Conservation (phyloP, 2,113 vertebrate genomes). For the Rhadina sibilatrix region DNA sequence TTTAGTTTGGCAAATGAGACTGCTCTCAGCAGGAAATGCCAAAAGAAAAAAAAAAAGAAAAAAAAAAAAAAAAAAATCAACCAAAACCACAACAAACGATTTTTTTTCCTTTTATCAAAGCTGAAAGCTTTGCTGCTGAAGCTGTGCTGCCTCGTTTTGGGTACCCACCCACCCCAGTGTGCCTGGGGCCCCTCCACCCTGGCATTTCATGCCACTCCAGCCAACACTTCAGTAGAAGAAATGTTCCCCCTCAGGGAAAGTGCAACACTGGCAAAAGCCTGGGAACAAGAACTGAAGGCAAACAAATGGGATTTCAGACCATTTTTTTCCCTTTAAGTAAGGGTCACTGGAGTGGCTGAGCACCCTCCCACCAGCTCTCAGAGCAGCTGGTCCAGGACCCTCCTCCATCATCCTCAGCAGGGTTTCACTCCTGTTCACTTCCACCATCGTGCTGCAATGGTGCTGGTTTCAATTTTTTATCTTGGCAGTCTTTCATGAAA, state of each 20-base stretch:
- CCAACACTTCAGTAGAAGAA: background rate
- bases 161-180: rapidly evolving
- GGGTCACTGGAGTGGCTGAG: background rate
- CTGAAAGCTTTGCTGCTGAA: background rate
- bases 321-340: rapidly evolving
- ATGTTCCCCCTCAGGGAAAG: background rate
- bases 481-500: background rate
- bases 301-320: background rate
- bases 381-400: background rate
- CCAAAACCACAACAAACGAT: no score
- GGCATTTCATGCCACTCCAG: background rate
- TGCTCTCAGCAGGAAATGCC: background rate
- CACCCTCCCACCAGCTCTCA: background rate
- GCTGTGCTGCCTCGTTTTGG: background rate
- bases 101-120: background rate
- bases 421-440: background rate
- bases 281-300: background rate
- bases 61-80: background rate
- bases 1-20: background rate
- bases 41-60: background rate
- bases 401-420: background rate
- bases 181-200: background rate
- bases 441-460: rapidly evolving
- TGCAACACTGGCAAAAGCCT: background rate
- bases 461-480: background rate